Percentiles rank a stretch among this genome's conserved stretches.
These are phyloP conservation scores for Chelonoidis abingdonii DNA, from an alignment of 2,113 vertebrate genomes.

Conservation along the genomic window DNA sequence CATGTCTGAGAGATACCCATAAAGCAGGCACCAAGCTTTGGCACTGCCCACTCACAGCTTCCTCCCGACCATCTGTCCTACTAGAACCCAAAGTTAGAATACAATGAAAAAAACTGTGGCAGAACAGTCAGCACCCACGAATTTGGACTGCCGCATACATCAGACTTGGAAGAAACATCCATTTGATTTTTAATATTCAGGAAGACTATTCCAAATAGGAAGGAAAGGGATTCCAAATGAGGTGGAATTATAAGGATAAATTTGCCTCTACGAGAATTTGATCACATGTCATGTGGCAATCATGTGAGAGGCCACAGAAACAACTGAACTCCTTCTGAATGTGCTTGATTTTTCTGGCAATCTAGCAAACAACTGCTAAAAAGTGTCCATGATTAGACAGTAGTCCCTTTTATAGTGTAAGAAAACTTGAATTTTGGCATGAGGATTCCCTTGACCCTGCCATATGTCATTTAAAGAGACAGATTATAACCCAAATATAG, in stretches of 20 bases:
- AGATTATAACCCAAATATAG: not conserved
- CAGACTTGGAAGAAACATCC: no score
- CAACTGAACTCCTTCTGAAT: no score
- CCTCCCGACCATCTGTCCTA: no score
- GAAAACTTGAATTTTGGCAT: not conserved
- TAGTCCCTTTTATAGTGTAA: not conserved
- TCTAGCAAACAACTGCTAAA: not conserved
- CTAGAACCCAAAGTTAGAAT: no score
- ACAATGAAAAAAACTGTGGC: no score
- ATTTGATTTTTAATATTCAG: not conserved
- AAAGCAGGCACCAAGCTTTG: fast-evolving
- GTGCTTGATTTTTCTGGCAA: not conserved
- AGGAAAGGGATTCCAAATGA: not conserved
- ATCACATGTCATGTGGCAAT: not conserved
- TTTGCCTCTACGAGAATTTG: not conserved
- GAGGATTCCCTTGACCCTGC: not conserved
- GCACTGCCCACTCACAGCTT: not conserved
- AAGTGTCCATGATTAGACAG: no score
- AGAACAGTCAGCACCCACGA: no score
- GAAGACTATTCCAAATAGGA: no score
- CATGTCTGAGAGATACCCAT: no score
- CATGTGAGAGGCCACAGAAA: no score
- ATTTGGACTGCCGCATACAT: no score
- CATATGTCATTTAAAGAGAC: not conserved
- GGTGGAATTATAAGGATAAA: not conserved